Conservation (phyloP, 2,888 invertebrate genomes). For the Meiosimyza decipiens region DNA sequence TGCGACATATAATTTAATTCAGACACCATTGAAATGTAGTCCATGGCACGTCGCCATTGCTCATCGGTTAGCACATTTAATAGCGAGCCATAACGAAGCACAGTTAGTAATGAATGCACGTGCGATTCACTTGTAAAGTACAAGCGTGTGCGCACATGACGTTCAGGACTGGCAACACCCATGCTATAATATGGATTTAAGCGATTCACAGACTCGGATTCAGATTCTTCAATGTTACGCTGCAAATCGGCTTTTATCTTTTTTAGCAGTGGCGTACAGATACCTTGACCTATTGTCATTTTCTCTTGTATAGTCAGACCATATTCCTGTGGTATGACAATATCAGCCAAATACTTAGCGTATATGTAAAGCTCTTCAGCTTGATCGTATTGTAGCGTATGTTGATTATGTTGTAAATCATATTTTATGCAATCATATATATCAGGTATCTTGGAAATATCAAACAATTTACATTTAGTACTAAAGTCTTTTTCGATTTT, state of each 20-base stretch:
- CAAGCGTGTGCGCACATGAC: conserved; percentile 97
- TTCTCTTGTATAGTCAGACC: conserved; percentile 96
- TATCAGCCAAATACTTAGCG: conserved; percentile 97
- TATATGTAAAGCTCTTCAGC: conserved; percentile 92
- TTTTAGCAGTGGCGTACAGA: conserved; percentile 94
- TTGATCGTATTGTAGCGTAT: conserved; percentile 90
- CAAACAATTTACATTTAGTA: conserved; percentile 90
- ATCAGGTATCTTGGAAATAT: conserved; percentile 99
- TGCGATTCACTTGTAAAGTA: conserved; percentile 99
- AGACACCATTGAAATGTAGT: conserved; percentile 96
- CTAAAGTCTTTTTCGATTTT: conserved; percentile 99
- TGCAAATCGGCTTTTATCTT: conserved; percentile 96
- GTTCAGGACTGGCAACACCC: conserved; percentile 96
- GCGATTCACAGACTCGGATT: conserved; percentile 95
- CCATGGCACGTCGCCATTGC: conserved; percentile 99
- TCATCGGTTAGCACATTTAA: conserved; percentile 90
- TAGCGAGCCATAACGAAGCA: conserved; percentile 91
- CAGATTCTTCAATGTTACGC: conserved; percentile 90
- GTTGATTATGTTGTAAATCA: conserved; percentile 97
- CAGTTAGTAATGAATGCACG: conserved; percentile 96
- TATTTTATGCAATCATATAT: conserved; percentile 99
- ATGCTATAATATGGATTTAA: conserved; percentile 97
- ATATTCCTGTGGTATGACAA: conserved; percentile 99
- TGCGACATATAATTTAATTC: conserved; percentile 99
- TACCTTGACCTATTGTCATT: conserved; percentile 94